Base-by-base conservation (phyloP, 2,113 vertebrate genomes). In the Ameiurus melas region DNA sequence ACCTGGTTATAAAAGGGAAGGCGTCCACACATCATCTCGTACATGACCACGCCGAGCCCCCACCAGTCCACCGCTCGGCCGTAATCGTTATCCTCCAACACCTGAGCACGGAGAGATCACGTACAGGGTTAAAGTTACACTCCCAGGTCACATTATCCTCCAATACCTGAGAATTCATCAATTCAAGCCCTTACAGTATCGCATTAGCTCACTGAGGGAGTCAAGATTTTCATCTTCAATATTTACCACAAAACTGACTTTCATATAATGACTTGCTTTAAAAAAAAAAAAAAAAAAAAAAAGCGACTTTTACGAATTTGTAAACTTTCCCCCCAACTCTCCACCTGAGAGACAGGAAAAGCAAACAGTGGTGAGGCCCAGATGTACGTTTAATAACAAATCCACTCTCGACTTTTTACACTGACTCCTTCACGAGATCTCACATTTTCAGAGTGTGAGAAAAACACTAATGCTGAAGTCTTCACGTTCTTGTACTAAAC, bases 11-110 rank as follows among this genome's bases (percentile, higher is more conserved):
- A 96, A 92, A 96, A 96, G 19, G 95, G 95, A 90, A 96, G 93
- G 36, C 95, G 94, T 86, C 95, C 95, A 33, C 95, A 96, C 95
- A 96, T 95, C 95, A 96, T 96, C 92, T 96, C 95, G 60, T 96
- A 96, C 90, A 94, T 96, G 27, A 96, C 95, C 89, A 96, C 95
- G 5, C 95, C 95, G 86, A 96, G 83, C 62, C 95, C 95, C 95
- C 95, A 96, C 95, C 95, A 96, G 93, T 96, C 95, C 93, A 96
- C 95, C 58, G 95, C 95, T 64, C 95, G 93, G 0, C 95, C 95
- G 30, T 96, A 96, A 68, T 96, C 95, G 70, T 96, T 96, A 92
- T 96, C 95, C 87, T 96, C 95, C 93, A 96, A 80, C n/a, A 96
- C 95, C 95, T 96, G 93, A 53, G 27, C 75, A 62, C 85, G 8